phyloP scores from a whole-genome alignment of 2,113 vertebrate genomes.

The Elaphurus davidianus region DNA sequence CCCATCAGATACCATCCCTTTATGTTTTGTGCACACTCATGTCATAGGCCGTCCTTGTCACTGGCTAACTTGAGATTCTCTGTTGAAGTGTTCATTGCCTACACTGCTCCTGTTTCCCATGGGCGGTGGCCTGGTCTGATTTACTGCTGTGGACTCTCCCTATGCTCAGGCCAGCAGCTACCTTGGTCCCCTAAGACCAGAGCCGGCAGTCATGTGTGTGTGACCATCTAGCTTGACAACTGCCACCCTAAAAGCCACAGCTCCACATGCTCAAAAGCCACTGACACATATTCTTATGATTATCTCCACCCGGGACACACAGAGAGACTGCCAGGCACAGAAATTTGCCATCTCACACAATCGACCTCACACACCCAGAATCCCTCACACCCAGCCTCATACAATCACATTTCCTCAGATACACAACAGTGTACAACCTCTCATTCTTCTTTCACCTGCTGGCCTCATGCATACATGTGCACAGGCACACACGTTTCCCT shows the following conservation, averaged over 20 bases:
- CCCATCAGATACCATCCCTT: neutral
- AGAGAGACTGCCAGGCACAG: neutral
- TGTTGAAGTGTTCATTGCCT: neutral
- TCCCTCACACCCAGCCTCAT: neutral
- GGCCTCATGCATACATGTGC: neutral
- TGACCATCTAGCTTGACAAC: conserved; percentile 20
- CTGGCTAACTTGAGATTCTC: neutral
- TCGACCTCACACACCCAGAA: neutral
- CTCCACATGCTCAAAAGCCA: conserved; percentile 22
- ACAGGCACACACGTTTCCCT: neutral
- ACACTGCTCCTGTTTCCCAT: neutral
- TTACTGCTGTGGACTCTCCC: neutral
- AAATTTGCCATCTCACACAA: neutral
- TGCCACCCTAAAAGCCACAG: conserved; percentile 11
- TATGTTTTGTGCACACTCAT: neutral
- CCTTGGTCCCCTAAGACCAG: neutral
- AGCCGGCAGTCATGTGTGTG: neutral
- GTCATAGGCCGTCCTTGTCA: neutral
- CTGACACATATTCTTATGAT: conserved; percentile 12
- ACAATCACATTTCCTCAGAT: conserved; percentile 10
- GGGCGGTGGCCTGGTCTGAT: neutral
- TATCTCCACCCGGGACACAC: neutral
- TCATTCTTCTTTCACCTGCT: neutral
- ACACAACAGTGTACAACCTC: neutral
- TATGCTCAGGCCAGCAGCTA: neutral